Evolutionary conservation across 1,140 invertebrate genomes (phyloP).

Genomic region (Drosophila simulans): DNA sequence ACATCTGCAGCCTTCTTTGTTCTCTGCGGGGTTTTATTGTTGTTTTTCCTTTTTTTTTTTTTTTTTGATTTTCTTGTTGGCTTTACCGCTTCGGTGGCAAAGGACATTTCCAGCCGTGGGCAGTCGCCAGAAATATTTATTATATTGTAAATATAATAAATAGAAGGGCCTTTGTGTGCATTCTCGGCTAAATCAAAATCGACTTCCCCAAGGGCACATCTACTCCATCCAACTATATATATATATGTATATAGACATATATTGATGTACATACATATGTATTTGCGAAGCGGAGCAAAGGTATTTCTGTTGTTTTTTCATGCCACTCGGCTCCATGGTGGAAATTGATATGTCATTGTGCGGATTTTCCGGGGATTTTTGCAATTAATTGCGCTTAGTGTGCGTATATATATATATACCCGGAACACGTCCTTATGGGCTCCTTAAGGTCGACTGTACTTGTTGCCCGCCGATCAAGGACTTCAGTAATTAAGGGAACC

Average conservation of each 20-base stretch:
- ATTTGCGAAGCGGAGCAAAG: constrained; percentile 2
- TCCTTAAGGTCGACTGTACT: background rate
- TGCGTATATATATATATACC: background rate
- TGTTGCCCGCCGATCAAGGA: background rate
- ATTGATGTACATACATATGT: no score
- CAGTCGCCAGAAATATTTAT: constrained; percentile 68
- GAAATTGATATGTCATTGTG: constrained; percentile 65
- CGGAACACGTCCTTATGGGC: no score
- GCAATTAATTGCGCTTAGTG: constrained; percentile 57
- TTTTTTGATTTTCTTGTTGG: constrained; percentile 8
- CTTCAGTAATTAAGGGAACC: constrained; percentile 1
- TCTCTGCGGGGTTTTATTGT: background rate
- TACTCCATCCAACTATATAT: no score
- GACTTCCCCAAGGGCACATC: constrained; percentile 26
- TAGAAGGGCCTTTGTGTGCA: constrained; percentile 54
- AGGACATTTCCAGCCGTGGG: constrained; percentile 28
- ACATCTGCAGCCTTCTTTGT: constrained; percentile 2
- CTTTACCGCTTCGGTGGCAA: constrained; percentile 13
- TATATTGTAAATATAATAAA: constrained; percentile 79
- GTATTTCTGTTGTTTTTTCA: constrained; percentile 31
- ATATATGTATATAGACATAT: background rate
- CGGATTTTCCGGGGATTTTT: constrained; percentile 55
- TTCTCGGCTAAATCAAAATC: constrained; percentile 62
- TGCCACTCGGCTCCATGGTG: constrained; percentile 27
- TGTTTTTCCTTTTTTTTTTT: background rate